Base-by-base conservation (phyloP, 2,888 invertebrate species). In the Habroteleia sp. region DNA sequence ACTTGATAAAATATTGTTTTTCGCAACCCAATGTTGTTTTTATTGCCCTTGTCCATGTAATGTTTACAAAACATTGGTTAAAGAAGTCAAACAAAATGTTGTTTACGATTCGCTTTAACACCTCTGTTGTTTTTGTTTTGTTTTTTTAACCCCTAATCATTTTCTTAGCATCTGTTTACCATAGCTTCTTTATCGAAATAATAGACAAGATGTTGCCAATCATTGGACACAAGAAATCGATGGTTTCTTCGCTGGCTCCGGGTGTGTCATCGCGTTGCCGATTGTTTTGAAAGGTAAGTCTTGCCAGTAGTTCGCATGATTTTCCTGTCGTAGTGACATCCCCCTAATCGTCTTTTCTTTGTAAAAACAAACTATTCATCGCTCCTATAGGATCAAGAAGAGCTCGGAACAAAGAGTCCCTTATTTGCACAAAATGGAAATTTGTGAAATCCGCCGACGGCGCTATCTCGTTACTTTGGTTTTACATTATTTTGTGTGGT, bases 1-100 rank as follows among this genome's bases (percentile, higher is more conserved):
- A 58, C 62, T 62, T 48, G 48, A 68, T 68, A 74, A 74, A 68
- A n/a, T 54, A 74, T 69, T 74, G 74, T 74, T 69, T 74, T 74
- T 63, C 50, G 27, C 17, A 68, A 68, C n/a, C n/a, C n/a, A n/a
- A n/a, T n/a, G n/a, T n/a, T n/a, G n/a, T 46, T 31, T 17, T 8
- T 31, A 17, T 31, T 46, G n/a, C 17, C 25, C 25, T 6, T 6
- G 3, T 25, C 25, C 7, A n/a, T n/a, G n/a, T n/a, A n/a, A n/a
- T n/a, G n/a, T n/a, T n/a, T n/a, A n/a, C n/a, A n/a, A n/a, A n/a
- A n/a, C n/a, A n/a, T n/a, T n/a, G n/a, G n/a, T n/a, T n/a, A n/a
- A n/a, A n/a, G n/a, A n/a, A n/a, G n/a, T n/a, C n/a, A n/a, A n/a
- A n/a, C n/a, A n/a, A n/a, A n/a, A n/a, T n/a, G n/a, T n/a, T n/a